Evolutionary conservation across 2,797 vertebrate species (phyloP), one percentile per base, ranked within the genome.

Genomic region (Enteromius viviparus): DNA sequence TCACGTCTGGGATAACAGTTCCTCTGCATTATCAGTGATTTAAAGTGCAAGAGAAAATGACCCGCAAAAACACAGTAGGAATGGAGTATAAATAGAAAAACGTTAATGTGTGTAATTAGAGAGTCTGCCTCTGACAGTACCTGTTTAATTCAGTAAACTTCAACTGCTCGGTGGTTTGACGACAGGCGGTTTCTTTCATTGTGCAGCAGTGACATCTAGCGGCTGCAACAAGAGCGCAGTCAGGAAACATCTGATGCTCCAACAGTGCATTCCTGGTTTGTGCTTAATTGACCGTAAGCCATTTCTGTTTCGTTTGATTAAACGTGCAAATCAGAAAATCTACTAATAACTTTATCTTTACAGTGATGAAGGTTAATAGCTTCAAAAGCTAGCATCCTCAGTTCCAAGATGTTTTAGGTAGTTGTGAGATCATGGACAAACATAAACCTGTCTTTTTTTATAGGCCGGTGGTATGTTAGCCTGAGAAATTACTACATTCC

Each of bases 121-220:
- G 23, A 6, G n/a, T 32, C 37, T 37, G 40, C 9, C 40, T 10
- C 40, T 17, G 7, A n/a, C 12, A 49, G 15, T 15, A 49, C 3
- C 5, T 11, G 12, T 70, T 47, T 23, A 26, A 70, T 45, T 26
- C 69, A 29, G 15, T 49, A 7, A 23, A 49, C 7, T 1, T 70
- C 40, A 45, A 47, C 21, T 26, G 68, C 37, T 40, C 37, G 37
- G 37, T 8, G 37, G 37, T 7, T 37, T 37, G 37, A 37, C 37
- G 37, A 6, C 37, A 37, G 37, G 37, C 37, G 37, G 37, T 40
- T 40, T 40, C 42, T 45, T 45, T 45, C 42, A 11, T 45, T 11
- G 42, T 58, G 26, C 42, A 76, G 79, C 32, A 66, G 64, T 80
- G 87, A 76, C 82, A 86, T 76, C 87, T 82, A 82, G 76, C 29